These are phyloP conservation scores for Spinibarbus caldwelli DNA, from an alignment of 2,797 vertebrate genomes.

Conservation along the genomic window DNA sequence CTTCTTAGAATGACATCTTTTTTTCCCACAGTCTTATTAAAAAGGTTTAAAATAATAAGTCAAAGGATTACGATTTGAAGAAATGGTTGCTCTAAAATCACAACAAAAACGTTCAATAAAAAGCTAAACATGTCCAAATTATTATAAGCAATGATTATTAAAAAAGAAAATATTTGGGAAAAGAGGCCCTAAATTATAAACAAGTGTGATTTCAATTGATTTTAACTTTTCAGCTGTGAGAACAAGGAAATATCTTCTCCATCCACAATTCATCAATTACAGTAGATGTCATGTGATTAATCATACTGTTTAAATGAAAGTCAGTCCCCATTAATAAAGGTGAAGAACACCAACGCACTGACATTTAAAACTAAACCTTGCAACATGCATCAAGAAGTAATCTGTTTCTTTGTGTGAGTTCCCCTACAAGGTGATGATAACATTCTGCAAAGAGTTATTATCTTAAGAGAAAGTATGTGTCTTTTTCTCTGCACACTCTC, in stretches of 20 bases:
- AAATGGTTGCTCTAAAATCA: not conserved
- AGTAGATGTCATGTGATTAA: not conserved
- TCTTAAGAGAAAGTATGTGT: not conserved
- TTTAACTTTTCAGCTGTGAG: not conserved
- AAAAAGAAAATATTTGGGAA: not conserved
- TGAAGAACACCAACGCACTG: slow-evolving; percentile 34
- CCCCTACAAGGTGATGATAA: not conserved
- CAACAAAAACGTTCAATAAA: too few relatives aligned
- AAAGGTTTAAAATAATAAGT: not conserved
- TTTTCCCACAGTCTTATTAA: not conserved
- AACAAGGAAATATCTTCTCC: not conserved
- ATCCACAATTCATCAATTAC: not conserved
- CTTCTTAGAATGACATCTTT: too few relatives aligned
- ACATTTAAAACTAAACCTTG: slow-evolving; percentile 38
- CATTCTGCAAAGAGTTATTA: not conserved
- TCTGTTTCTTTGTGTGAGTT: slow-evolving; percentile 20
- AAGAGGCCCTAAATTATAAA: not conserved
- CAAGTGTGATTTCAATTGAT: not conserved
- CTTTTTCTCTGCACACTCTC: not conserved
- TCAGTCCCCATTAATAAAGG: slow-evolving; percentile 9
- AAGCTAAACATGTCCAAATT: not conserved
- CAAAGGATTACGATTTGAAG: not conserved
- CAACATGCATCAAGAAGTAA: not conserved
- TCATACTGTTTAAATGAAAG: not conserved
- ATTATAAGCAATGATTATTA: not conserved